Base-by-base conservation (phyloP, 2,888 invertebrate genomes). In the Arrhopalites spinosus region DNA sequence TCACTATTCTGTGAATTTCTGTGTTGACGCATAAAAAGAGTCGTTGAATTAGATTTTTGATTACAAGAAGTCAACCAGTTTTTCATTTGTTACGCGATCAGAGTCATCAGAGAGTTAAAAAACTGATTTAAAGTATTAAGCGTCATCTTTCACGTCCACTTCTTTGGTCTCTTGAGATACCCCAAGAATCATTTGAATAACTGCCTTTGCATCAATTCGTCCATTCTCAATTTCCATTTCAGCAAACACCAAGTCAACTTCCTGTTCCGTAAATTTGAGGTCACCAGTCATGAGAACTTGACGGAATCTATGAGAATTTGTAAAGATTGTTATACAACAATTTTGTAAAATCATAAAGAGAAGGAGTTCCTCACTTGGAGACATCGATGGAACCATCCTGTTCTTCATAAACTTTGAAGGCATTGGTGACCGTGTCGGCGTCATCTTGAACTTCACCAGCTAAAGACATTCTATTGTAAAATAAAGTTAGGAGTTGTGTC, bases 401-500 rank as follows among this genome's bases (percentile, higher is more conserved):
- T 67, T 85, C 84, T 36, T 47, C 53, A 76, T 84, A 85, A 23
- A 84, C 83, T 50, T 83, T 81, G 80, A 85, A 85, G 20, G 85
- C 85, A 71, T 84, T 84, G 56, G 82, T 80, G 78, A 85, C 84
- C 30, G 84, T 84, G 43, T 84, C 84, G 77, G 85, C 85, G 25
- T 84, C 84, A 77, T 86, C 85, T 30, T 17, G 20, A 25, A 83
- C 81, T 67, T 80, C 82, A n/a, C 85, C 85, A 30, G 67, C 29
- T 25, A 15, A 13, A 66, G 84, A 80, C 77, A 85, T 84, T 29
- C 84, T 79, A 67, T 84, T 84, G 59, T 84, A 85, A 71, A 85
- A 85, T 79, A 85, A 84, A 69, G 83, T 84, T 23, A 85, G 81
- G 78, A 85, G 83, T 83, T 84, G 84, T 27, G 85, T 85, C 81